Percentiles rank a stretch among this genome's conserved stretches.
phyloP scores from a whole-genome alignment of 2,113 vertebrate genomes.

The Neotoma lepida region DNA sequence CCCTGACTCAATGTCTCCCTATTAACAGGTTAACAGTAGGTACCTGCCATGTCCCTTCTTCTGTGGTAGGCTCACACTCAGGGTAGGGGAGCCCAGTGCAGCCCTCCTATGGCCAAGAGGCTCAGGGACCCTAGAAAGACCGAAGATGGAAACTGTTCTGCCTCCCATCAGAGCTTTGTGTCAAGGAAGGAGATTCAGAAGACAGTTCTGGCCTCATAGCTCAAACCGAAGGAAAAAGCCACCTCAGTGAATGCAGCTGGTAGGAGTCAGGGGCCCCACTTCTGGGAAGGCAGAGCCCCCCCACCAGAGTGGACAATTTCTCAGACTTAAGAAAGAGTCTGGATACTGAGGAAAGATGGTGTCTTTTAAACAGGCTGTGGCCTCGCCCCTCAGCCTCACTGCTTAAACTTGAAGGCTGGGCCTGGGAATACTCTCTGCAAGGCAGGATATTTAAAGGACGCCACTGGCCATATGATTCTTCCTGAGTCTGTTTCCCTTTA shows the following conservation, averaged over 20 bases:
- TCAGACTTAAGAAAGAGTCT: neutral
- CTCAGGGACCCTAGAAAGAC: neutral
- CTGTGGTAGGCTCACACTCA: neutral
- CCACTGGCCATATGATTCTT: neutral
- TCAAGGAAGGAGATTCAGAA: neutral
- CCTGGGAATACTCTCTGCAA: neutral
- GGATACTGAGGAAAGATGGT: neutral
- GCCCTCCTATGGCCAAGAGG: neutral
- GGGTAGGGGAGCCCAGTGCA: neutral
- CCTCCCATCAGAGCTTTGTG: neutral
- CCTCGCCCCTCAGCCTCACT: accelerated
- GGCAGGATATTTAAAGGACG: neutral
- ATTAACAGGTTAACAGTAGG: neutral
- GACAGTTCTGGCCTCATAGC: neutral
- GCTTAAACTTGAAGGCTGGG: neutral
- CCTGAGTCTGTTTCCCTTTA: neutral
- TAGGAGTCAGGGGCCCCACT: no score
- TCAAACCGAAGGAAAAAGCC: neutral
- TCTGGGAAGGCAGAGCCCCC: neutral
- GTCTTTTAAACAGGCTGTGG: accelerated
- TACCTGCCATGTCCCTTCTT: neutral
- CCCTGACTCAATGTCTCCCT: neutral
- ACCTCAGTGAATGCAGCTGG: accelerated
- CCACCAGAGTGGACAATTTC: neutral
- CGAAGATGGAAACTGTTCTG: accelerated